Evolutionary conservation across 2,797 vertebrate species (phyloP).

Genomic region (Eulemur albifrons): DNA sequence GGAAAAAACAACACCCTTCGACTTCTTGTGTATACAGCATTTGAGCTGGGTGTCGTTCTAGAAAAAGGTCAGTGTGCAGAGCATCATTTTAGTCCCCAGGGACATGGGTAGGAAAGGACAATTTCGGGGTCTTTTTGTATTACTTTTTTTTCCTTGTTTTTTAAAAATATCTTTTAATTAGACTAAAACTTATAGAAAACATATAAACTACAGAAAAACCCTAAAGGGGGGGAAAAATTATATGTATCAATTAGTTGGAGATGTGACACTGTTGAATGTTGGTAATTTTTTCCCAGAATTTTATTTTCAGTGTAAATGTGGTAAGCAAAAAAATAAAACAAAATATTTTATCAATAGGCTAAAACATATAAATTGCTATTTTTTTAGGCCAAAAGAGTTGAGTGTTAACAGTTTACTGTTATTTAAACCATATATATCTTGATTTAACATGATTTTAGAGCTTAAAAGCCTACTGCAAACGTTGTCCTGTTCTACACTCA

Average conservation of each 20-base stretch:
- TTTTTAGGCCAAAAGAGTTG: background rate
- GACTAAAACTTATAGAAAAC: background rate
- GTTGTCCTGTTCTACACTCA: background rate
- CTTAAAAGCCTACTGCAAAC: background rate
- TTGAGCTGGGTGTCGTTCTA: background rate
- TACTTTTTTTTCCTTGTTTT: background rate
- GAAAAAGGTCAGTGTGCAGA: background rate
- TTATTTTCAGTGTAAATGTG: background rate
- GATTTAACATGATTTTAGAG: background rate
- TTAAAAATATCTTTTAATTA: background rate
- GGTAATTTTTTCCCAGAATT: background rate
- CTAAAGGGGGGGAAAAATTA: background rate
- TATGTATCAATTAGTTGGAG: background rate
- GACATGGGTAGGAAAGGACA: background rate
- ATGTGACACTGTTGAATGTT: background rate
- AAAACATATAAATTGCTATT: background rate
- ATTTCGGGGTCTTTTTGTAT: background rate
- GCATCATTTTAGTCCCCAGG: background rate
- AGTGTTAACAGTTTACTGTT: background rate
- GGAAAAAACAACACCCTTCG: background rate
- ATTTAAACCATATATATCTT: background rate
- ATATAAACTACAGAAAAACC: background rate
- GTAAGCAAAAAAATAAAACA: background rate
- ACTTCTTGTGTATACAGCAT: background rate
- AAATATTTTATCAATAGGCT: background rate